Percentiles rank a stretch among this genome's conserved stretches.
phyloP scores from a whole-genome alignment of 2,888 invertebrate genomes.

The Trichopoda pennipes region DNA sequence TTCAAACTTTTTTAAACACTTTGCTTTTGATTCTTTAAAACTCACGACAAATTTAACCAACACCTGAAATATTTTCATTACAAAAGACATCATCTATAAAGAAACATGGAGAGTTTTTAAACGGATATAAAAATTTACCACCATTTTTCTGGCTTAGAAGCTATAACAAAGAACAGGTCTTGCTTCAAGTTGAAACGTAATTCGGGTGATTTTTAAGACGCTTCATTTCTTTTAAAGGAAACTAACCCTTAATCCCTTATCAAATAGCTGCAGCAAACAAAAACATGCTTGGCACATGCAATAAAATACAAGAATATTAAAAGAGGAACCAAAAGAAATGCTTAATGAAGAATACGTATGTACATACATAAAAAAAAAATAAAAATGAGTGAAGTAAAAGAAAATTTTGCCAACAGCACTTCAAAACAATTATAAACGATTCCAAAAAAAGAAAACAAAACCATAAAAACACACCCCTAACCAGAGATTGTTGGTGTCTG shows the following conservation, averaged over 20 bases:
- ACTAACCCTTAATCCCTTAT: conserved; percentile 54
- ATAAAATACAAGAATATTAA: conserved; percentile 1
- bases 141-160: no score
- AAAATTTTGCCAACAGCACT: not conserved
- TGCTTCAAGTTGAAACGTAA: not conserved
- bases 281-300: conserved; percentile 16
- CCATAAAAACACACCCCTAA: conserved; percentile 34
- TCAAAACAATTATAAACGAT: not conserved
- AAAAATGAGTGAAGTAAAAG: not conserved
- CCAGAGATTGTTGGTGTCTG: not conserved
- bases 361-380: not conserved
- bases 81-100: not conserved
- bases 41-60: not conserved
- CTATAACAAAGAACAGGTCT: no score
- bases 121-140: no score
- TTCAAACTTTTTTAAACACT: no score
- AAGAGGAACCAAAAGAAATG: conserved; percentile 26
- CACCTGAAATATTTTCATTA: not conserved
- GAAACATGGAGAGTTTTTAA: not conserved
- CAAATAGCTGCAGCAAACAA: not conserved
- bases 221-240: conserved; percentile 1
- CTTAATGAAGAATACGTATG: not conserved
- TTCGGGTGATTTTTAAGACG: conserved; percentile 25
- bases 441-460: not conserved
- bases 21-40: no score